These are phyloP conservation scores for Alligator mississippiensis DNA, from an alignment of 2,113 vertebrate genomes.

Conservation along the genomic window DNA sequence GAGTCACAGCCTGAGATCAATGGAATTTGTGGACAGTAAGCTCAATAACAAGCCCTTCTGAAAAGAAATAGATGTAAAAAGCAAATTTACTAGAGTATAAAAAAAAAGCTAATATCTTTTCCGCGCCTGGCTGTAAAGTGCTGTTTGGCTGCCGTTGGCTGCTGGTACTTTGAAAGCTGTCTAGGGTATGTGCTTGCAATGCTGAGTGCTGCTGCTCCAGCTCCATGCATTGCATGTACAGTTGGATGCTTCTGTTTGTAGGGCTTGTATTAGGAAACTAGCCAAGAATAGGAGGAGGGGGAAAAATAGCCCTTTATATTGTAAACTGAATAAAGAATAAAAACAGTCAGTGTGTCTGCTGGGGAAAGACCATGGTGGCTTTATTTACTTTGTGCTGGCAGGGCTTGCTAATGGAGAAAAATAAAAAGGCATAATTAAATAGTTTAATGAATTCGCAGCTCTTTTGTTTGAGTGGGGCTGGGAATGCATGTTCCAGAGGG, in stretches of 20 bases:
- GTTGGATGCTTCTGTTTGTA: conserved; percentile 81
- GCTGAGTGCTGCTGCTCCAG: conserved; percentile 64
- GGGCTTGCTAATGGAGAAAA: conserved; percentile 88
- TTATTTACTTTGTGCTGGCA: conserved; percentile 88
- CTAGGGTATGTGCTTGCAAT: conserved; percentile 81
- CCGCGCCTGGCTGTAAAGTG: conserved; percentile 82
- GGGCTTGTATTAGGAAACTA: conserved; percentile 81
- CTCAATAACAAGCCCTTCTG: conserved; percentile 99
- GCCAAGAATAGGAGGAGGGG: conserved; percentile 79
- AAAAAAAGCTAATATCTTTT: conserved; percentile 96
- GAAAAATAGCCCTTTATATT: conserved; percentile 80
- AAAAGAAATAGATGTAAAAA: conserved; percentile 99
- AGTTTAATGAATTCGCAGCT: conserved; percentile 95
- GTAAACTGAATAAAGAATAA: conserved; percentile 87
- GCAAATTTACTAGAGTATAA: conserved; percentile 96
- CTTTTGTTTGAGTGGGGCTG: conserved; percentile 89
- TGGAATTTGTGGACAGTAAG: conserved; percentile 99
- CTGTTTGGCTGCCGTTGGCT: conserved; percentile 81
- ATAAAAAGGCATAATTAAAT: conserved; percentile 95
- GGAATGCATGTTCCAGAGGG: conserved; percentile 83
- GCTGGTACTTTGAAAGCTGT: conserved; percentile 77
- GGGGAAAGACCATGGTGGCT: conserved; percentile 85
- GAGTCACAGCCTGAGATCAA: conserved; percentile 98
- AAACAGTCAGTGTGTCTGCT: conserved; percentile 86
- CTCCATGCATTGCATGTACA: conserved; percentile 73